Conservation (phyloP, 1,140 invertebrate genomes). For the Calephelis nemesis region DNA sequence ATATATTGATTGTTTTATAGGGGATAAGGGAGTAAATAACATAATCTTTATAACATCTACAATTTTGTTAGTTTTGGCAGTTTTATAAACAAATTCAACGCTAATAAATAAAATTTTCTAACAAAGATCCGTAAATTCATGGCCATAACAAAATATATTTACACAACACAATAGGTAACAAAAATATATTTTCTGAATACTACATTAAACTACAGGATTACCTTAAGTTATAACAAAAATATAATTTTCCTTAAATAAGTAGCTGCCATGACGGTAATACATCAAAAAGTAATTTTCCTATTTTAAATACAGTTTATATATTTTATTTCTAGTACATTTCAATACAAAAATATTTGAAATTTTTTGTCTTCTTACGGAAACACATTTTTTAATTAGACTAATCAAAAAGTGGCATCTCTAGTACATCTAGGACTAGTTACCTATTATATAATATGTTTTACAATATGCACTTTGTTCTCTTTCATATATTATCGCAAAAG, state of each 20-base stretch:
- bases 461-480: constrained; percentile 10
- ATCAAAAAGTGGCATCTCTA: not conserved
- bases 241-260: not conserved
- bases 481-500: constrained; percentile 5
- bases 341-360: constrained; percentile 4
- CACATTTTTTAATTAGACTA: not conserved
- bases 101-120: too few species aligned
- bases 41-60: too few species aligned
- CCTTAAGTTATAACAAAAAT: too few species aligned
- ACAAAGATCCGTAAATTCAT: too few species aligned
- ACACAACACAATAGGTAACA: too few species aligned
- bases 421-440: constrained; percentile 7
- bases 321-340: constrained; percentile 2
- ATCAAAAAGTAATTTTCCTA: not conserved
- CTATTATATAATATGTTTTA: not conserved
- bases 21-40: too few species aligned
- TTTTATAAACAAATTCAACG: too few species aligned
- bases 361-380: not conserved
- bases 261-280: not conserved
- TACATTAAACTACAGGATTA: too few species aligned
- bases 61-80: too few species aligned
- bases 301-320: not conserved
- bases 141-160: too few species aligned
- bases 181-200: too few species aligned
- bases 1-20: too few species aligned